Percentiles rank a stretch among this genome's conserved stretches.
phyloP scores from a whole-genome alignment of 2,797 vertebrate genomes.

The Benthosema pterotum region DNA sequence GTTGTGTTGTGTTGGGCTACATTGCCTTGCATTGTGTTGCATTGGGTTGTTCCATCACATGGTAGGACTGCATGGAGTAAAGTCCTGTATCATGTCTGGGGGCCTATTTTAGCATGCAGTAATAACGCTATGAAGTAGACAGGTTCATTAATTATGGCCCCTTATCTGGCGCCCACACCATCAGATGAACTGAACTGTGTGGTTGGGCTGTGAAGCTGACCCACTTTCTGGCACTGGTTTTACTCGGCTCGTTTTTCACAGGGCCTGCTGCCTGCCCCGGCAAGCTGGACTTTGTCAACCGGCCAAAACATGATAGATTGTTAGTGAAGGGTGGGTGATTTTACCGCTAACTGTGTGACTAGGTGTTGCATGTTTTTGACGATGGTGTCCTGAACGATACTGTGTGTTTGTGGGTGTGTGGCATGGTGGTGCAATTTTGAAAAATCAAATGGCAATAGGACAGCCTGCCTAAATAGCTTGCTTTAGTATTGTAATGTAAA shows the following conservation, averaged over 20 bases:
- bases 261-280: slow-evolving; percentile 11
- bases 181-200: slow-evolving; percentile 33
- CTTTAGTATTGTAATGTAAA: too few species aligned
- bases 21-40: too few species aligned
- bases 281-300: slow-evolving; percentile 26
- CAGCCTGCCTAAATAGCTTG: too few species aligned
- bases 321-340: slow-evolving; percentile 7
- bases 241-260: slow-evolving; percentile 38
- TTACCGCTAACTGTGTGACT: not conserved
- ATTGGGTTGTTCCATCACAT: too few species aligned
- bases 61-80: too few species aligned
- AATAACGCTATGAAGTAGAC: slow-evolving; percentile 23
- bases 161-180: slow-evolving; percentile 22
- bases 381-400: not conserved
- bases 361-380: not conserved
- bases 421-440: too few species aligned
- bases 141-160: slow-evolving; percentile 46
- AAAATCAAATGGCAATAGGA: too few species aligned
- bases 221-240: slow-evolving; percentile 44
- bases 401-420: not conserved
- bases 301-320: slow-evolving; percentile 30
- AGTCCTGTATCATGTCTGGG: not conserved
- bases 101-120: slow-evolving; percentile 18
- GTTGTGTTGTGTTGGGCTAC: too few species aligned
- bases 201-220: slow-evolving; percentile 37